Evolutionary conservation across 2,797 vertebrate genomes (phyloP).

Genomic region (Peromyscus eremicus): DNA sequence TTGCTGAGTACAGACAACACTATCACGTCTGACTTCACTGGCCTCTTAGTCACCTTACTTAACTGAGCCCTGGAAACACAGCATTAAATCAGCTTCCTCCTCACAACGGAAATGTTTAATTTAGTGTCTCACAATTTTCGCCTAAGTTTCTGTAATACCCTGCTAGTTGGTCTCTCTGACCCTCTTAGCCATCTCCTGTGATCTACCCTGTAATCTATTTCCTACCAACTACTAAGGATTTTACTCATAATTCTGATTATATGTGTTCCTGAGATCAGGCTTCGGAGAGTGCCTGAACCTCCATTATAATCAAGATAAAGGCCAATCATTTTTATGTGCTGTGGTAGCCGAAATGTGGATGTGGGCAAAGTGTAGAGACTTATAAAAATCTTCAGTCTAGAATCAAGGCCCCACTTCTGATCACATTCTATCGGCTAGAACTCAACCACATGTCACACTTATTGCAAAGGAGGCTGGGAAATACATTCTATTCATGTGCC

Average conservation of each 20-base stretch:
- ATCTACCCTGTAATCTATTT: background rate
- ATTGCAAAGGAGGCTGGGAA: slow-evolving; percentile 42
- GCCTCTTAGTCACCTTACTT: background rate
- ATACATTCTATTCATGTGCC: background rate
- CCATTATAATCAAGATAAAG: background rate
- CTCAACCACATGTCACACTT: background rate
- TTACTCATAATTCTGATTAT: slow-evolving; percentile 3
- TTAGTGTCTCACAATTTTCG: background rate
- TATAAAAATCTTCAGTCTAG: background rate
- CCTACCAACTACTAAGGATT: background rate
- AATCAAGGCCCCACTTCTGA: background rate
- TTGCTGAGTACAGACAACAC: background rate
- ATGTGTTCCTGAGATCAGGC: background rate
- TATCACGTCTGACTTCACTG: background rate
- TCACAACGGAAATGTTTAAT: background rate
- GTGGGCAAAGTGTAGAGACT: background rate
- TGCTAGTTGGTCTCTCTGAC: background rate
- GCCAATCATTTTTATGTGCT: background rate
- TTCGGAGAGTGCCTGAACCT: background rate
- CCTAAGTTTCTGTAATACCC: background rate
- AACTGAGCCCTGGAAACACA: background rate
- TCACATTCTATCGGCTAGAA: background rate
- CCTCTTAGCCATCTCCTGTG: background rate
- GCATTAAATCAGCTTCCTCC: background rate
- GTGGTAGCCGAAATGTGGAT: background rate